phyloP scores from a whole-genome alignment of 2,888 invertebrate genomes.

The Unio delphinus region DNA sequence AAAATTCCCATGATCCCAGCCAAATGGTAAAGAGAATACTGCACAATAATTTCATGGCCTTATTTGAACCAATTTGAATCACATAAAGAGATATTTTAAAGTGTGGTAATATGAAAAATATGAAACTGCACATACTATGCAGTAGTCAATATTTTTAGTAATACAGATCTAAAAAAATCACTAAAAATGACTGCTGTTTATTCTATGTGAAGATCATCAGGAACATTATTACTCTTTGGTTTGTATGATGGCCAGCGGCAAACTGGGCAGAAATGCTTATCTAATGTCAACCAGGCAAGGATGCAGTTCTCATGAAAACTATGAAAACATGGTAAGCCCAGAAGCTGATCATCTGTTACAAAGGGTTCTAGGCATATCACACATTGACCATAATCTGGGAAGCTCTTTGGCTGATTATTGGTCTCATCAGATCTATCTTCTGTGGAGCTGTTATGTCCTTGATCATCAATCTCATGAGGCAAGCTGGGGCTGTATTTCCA shows the following conservation, averaged over 20 bases:
- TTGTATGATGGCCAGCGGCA: conserved; percentile 75
- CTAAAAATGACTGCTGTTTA: conserved; percentile 5
- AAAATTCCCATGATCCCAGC: no score
- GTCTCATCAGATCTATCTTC: background rate
- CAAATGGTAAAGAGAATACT: no score
- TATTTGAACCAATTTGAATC: no score
- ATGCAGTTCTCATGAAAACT: conserved; percentile 75
- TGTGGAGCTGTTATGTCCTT: background rate
- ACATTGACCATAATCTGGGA: conserved; percentile 71
- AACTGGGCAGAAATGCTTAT: conserved; percentile 75
- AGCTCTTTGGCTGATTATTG: conserved; percentile 58
- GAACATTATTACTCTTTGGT: conserved; percentile 42
- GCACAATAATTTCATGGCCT: no score
- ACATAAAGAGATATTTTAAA: no score
- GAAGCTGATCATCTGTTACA: conserved; percentile 65
- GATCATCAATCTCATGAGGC: background rate
- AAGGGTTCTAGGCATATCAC: conserved; percentile 75
- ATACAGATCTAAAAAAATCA: background rate
- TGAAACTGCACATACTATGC: no score
- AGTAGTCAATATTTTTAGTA: no score
- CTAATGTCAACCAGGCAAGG: conserved; percentile 73
- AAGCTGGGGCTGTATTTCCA: conserved; percentile 66
- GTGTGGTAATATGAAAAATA: no score
- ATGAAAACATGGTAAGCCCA: conserved; percentile 75
- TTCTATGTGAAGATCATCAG: conserved; percentile 27